A percentile compares a stretch with the other conserved stretches of the same genome.
These are phyloP conservation scores for Crotalus tigris DNA, from an alignment of 2,113 vertebrate genomes.

Conservation along the genomic window DNA sequence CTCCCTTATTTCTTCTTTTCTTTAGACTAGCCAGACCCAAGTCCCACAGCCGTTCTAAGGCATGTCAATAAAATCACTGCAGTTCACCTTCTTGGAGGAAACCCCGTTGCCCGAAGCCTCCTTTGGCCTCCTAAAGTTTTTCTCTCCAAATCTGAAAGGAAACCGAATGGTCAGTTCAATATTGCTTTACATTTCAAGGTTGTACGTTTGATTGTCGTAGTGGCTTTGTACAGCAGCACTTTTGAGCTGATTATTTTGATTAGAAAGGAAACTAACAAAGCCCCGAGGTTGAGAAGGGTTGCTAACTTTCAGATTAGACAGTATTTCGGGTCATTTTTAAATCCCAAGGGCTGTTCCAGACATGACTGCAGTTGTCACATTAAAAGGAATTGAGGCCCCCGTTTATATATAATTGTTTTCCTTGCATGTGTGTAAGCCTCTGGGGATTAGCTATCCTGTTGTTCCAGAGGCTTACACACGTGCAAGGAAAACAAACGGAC, in stretches of 20 bases:
- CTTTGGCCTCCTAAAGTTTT: background rate
- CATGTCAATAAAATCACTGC: no score
- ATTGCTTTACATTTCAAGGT: background rate
- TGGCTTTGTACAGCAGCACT: background rate
- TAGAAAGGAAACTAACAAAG: background rate
- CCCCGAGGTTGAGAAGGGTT: background rate
- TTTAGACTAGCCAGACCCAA: no score
- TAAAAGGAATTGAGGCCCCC: background rate
- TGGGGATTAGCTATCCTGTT: no score
- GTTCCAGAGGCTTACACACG: no score
- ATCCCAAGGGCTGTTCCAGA: background rate
- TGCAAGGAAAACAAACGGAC: no score
- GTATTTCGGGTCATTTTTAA: background rate
- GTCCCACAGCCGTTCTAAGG: no score
- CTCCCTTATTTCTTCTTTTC: no score
- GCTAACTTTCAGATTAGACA: background rate
- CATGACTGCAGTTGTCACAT: background rate
- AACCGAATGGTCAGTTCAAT: background rate
- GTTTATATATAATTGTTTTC: background rate
- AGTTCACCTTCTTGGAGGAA: background rate
- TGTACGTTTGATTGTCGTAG: background rate
- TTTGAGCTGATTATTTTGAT: background rate
- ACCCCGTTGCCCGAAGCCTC: background rate
- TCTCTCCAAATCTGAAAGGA: background rate
- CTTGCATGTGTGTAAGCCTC: no score